Evolutionary conservation across 2,113 vertebrate genomes (phyloP).

Genomic region (Sinocyclocheilus maitianheensis): DNA sequence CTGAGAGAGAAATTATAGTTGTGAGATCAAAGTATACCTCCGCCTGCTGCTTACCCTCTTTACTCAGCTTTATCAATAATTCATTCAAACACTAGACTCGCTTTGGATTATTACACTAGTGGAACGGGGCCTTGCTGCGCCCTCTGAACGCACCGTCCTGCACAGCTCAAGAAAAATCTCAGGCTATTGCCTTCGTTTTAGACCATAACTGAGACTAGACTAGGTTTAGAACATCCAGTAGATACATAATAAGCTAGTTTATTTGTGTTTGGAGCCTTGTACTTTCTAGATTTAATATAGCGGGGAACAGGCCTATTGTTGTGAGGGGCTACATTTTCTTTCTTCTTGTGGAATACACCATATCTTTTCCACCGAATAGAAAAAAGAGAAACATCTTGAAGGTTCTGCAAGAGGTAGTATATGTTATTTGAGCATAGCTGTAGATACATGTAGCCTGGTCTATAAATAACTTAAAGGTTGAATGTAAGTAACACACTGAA

Average conservation of each 20-base stretch:
- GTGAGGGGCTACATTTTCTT: not conserved
- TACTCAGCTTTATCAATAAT: conserved; percentile 49
- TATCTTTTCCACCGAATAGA: not conserved
- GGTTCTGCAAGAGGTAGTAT: not conserved
- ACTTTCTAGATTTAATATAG: not conserved
- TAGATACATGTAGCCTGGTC: not conserved
- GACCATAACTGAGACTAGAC: not conserved
- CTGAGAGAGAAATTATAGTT: conserved; percentile 43
- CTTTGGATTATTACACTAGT: conserved; percentile 51
- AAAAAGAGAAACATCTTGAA: not conserved
- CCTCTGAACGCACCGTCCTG: conserved; percentile 5
- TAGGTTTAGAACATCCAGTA: not conserved
- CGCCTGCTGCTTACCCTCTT: conserved; percentile 33
- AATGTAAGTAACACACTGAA: conserved; percentile 17
- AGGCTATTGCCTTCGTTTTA: not conserved
- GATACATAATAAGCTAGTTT: not conserved
- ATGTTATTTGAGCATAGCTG: not conserved
- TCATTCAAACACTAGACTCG: conserved; percentile 43
- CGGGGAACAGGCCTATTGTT: not conserved
- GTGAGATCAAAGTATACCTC: conserved; percentile 50
- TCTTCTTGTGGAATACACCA: not conserved
- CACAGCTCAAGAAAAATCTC: not conserved
- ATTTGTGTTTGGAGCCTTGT: not conserved
- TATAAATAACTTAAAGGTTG: conserved; percentile 15
- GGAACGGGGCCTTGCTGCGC: conserved; percentile 13